Conservation (phyloP, 2,888 invertebrate genomes). For the Coremacera marginata region DNA sequence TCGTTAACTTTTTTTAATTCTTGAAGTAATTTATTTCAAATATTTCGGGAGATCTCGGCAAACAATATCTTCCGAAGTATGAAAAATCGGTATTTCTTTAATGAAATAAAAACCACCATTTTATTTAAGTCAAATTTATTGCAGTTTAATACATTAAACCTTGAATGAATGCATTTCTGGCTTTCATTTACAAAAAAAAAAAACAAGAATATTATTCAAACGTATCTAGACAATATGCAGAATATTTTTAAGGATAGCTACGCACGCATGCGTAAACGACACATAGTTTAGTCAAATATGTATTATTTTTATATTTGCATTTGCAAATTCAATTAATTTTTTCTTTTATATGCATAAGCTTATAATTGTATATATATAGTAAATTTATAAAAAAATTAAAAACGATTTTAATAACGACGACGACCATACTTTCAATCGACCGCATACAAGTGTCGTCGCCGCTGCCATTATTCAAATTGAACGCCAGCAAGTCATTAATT, state of each 20-base stretch:
- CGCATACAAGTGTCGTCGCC: no score
- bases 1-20: slow-evolving; percentile 1
- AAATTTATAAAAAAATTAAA: slow-evolving; percentile 35
- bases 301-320: not conserved
- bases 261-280: not conserved
- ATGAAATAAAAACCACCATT: slow-evolving; percentile 18
- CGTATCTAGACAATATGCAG: not conserved
- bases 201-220: not conserved
- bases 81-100: no score
- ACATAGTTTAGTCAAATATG: slow-evolving; percentile 6
- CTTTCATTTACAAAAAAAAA: slow-evolving; percentile 22
- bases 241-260: slow-evolving; percentile 3
- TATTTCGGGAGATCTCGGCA: no score
- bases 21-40: no score
- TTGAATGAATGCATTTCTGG: slow-evolving; percentile 33
- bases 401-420: not conserved
- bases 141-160: slow-evolving; percentile 15
- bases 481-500: slow-evolving; percentile 51
- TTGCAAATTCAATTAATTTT: not conserved
- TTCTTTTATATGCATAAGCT: not conserved
- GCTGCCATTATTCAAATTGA: not conserved
- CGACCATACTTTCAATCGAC: not conserved
- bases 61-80: no score
- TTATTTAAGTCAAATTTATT: slow-evolving; percentile 32
- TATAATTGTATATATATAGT: not conserved